Conservation (phyloP, 2,888 invertebrate species). For the Sphinx pinastri region DNA sequence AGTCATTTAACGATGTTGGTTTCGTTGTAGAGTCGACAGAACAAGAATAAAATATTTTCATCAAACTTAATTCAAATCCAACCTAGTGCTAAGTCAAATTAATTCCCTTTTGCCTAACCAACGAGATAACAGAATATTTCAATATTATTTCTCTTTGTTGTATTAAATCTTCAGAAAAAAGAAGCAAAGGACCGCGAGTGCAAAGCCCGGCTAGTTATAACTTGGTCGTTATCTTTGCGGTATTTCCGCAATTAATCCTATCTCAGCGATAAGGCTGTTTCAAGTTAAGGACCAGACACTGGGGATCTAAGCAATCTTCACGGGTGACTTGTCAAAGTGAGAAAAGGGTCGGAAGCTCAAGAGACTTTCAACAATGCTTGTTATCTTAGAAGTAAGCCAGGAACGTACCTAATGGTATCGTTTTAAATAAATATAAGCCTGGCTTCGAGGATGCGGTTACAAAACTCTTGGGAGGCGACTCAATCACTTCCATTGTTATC, state of each 20-base stretch:
- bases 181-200: slow-evolving; percentile 46
- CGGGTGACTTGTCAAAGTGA: slow-evolving; percentile 83
- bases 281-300: slow-evolving; percentile 78
- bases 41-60: not conserved
- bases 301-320: slow-evolving; percentile 83
- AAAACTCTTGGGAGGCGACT: slow-evolving; percentile 41
- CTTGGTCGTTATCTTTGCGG: slow-evolving; percentile 73
- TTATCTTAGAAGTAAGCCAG: slow-evolving; percentile 80
- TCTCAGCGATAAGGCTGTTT: slow-evolving; percentile 79
- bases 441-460: slow-evolving; percentile 37
- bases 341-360: slow-evolving; percentile 80
- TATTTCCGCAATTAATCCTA: slow-evolving; percentile 83
- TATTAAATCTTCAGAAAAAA: slow-evolving; percentile 2
- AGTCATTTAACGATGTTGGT: no score
- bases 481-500: slow-evolving; percentile 29
- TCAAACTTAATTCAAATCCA: not conserved
- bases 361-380: slow-evolving; percentile 84
- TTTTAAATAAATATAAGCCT: slow-evolving; percentile 72
- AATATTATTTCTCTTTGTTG: not conserved
- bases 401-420: slow-evolving; percentile 79
- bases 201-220: slow-evolving; percentile 69
- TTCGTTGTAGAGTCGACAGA: no score
- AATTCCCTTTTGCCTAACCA: not conserved
- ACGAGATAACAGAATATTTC: not conserved
- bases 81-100: not conserved